Percentiles rank a stretch among this genome's conserved stretches.
Conservation (phyloP, 2,888 invertebrate genomes). For the Sinotaia quadrata region DNA sequence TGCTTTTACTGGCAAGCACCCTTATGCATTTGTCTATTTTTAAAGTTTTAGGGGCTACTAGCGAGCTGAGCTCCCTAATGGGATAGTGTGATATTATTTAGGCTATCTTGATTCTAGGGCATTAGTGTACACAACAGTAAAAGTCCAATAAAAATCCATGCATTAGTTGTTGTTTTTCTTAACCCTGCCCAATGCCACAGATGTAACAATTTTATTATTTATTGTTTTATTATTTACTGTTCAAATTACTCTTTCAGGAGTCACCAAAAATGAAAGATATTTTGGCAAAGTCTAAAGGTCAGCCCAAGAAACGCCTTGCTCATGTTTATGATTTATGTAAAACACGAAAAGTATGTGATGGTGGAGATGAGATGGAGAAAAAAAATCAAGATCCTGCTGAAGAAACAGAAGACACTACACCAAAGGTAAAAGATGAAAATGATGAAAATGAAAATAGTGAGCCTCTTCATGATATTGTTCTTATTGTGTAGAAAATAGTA, state of each 20-base stretch:
- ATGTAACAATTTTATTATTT: background rate
- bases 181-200: background rate
- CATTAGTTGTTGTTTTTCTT: too few species aligned
- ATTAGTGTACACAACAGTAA: too few species aligned
- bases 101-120: too few species aligned
- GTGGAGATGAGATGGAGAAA: conserved; percentile 95
- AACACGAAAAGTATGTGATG: conserved; percentile 93
- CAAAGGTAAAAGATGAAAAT: conserved; percentile 29
- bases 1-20: too few species aligned
- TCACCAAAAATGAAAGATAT: conserved; percentile 92
- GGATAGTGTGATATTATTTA: too few species aligned
- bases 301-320: conserved; percentile 92
- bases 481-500: too few species aligned
- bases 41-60: too few species aligned
- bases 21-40: too few species aligned
- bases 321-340: conserved; percentile 99
- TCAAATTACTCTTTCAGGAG: background rate
- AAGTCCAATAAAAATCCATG: too few species aligned
- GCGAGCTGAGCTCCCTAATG: too few species aligned
- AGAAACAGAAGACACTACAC: conserved; percentile 74
- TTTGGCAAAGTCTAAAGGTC: conserved; percentile 95
- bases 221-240: background rate
- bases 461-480: too few species aligned
- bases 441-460: too few species aligned
- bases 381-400: conserved; percentile 48